Evolutionary conservation across 2,113 vertebrate species (phyloP).

Genomic region (Oostethus manadensis): DNA sequence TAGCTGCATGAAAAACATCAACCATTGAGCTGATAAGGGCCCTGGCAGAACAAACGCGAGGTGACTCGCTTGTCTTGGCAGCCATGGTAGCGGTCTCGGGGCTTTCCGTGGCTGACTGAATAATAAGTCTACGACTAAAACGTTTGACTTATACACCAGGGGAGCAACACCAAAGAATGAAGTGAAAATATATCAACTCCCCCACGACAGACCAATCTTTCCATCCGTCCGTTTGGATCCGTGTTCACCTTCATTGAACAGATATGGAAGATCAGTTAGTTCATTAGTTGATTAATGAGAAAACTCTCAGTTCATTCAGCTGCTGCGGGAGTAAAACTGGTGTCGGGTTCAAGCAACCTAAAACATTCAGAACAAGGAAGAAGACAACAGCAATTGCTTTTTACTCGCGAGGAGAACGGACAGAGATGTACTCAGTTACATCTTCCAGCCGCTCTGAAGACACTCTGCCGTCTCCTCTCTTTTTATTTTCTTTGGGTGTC

Average conservation of each 20-base stretch:
- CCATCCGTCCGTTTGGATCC: conserved; percentile 37
- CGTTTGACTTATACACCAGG: background rate
- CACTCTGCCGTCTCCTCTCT: too few relatives aligned
- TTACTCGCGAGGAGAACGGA: too few relatives aligned
- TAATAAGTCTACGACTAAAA: background rate
- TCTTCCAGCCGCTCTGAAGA: too few relatives aligned
- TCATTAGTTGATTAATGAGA: too few relatives aligned
- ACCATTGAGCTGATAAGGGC: too few relatives aligned
- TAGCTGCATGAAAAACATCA: background rate
- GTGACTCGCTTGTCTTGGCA: background rate
- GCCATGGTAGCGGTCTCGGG: background rate
- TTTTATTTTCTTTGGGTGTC: too few relatives aligned
- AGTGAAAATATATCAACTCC: conserved; percentile 10
- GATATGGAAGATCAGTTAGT: conserved; percentile 13
- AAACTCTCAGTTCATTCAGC: background rate
- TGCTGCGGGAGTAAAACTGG: background rate
- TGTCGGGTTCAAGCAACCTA: too few relatives aligned
- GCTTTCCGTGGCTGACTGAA: background rate
- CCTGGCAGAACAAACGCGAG: background rate
- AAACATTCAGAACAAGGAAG: too few relatives aligned
- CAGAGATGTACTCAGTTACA: too few relatives aligned
- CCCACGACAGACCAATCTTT: conserved; percentile 29
- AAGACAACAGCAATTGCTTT: too few relatives aligned
- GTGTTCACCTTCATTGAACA: conserved; percentile 40
- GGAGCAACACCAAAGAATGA: conserved; percentile 3